phyloP scores from a whole-genome alignment of 2,888 invertebrate genomes.

The Gandaritis pyraliata region DNA sequence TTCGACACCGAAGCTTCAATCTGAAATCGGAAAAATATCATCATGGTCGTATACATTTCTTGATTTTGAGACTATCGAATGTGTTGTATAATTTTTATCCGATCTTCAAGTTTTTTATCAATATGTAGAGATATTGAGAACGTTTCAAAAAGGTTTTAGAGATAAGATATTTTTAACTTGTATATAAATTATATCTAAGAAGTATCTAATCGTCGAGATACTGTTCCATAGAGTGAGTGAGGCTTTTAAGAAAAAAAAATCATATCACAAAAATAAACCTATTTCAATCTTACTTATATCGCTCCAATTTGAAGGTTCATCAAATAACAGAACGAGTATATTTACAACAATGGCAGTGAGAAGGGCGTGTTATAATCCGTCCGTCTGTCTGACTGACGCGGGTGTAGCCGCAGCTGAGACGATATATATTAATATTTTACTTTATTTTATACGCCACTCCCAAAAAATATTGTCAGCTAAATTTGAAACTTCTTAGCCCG shows the following conservation, averaged over 20 bases:
- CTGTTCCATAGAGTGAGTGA: background rate
- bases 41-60: no score
- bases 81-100: no score
- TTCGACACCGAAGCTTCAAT: background rate
- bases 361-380: conserved; percentile 58
- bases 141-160: no score
- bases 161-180: no score
- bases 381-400: conserved; percentile 58
- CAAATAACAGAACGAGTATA: conserved; percentile 35
- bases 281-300: conserved; percentile 15
- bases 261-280: background rate
- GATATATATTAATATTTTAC: conserved; percentile 29
- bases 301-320: conserved; percentile 25
- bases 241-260: background rate
- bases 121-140: no score
- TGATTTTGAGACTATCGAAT: no score
- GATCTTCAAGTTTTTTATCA: no score
- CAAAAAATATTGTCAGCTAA: conserved; percentile 11
- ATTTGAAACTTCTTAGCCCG: background rate
- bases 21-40: background rate
- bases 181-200: no score
- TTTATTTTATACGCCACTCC: conserved; percentile 17
- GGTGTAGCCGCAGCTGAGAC: conserved; percentile 57
- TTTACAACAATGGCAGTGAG: conserved; percentile 47
- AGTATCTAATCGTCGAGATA: no score